These are phyloP conservation scores for Caenorhabditis sp. DNA, from an alignment of 2,888 invertebrate genomes.

Conservation along the genomic window DNA sequence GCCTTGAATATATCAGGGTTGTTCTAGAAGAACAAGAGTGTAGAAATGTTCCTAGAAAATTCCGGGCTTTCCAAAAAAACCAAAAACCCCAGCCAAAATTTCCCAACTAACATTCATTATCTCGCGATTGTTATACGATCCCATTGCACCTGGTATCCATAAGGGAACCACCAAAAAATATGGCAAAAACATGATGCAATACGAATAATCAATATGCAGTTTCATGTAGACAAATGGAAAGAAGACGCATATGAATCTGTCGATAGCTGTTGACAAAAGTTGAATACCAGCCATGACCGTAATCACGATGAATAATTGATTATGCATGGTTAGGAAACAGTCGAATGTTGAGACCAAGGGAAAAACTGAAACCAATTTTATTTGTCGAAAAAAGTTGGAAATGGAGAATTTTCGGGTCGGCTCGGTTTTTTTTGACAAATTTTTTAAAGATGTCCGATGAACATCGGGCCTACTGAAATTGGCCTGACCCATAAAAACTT, in stretches of 20 bases:
- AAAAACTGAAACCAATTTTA: conserved; percentile 32
- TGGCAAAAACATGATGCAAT: conserved; percentile 34
- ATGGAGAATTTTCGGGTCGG: not conserved
- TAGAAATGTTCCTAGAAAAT: not conserved
- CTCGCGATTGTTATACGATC: conserved; percentile 4
- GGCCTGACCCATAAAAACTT: too few relatives aligned
- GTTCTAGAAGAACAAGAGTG: too few relatives aligned
- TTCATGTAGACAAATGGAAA: conserved; percentile 46
- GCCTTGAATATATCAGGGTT: too few relatives aligned
- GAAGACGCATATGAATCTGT: conserved; percentile 51
- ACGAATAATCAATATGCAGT: conserved; percentile 35
- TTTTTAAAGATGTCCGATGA: too few relatives aligned
- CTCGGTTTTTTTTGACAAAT: too few relatives aligned
- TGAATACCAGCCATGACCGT: conserved; percentile 45
- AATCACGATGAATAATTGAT: conserved; percentile 47
- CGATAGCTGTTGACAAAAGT: conserved; percentile 37
- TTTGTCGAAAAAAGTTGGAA: not conserved
- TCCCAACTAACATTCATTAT: conserved; percentile 17
- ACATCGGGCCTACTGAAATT: too few relatives aligned
- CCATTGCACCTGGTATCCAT: conserved; percentile 29
- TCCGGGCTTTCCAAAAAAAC: not conserved
- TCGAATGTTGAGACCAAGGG: conserved; percentile 40
- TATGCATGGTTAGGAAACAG: conserved; percentile 39
- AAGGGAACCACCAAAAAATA: conserved; percentile 34
- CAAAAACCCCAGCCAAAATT: not conserved